A percentile compares a stretch with the other conserved stretches of the same genome.
These are phyloP conservation scores for Osmerus mordax DNA, from an alignment of 2,113 vertebrate species.

Conservation along the genomic window DNA sequence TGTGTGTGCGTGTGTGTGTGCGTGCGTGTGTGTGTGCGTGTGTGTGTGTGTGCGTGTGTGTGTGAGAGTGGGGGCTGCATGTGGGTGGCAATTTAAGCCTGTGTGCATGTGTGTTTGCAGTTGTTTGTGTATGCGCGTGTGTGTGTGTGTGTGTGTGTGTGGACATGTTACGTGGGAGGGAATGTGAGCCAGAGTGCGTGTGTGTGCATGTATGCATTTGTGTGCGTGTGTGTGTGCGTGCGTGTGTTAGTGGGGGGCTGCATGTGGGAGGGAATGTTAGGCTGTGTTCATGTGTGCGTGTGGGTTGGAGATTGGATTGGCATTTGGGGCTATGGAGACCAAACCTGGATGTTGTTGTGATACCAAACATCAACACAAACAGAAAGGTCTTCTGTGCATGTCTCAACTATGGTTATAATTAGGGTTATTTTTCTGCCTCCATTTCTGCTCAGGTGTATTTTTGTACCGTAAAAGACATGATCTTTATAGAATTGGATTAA, in stretches of 20 bases:
- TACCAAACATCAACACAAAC: no score
- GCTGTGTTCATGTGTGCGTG: neutral
- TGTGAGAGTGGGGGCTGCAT: neutral
- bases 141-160: slow-evolving; percentile 2
- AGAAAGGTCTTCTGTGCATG: no score
- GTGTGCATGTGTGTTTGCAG: neutral
- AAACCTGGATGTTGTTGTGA: no score
- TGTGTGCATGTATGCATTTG: no score
- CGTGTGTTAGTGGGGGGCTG: neutral
- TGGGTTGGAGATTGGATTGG: no score
- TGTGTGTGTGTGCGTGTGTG: neutral
- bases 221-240: neutral
- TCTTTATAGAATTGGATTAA: neutral
- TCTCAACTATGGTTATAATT: no score
- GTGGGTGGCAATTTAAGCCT: neutral
- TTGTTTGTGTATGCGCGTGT: slow-evolving; percentile 8
- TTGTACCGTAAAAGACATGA: neutral
- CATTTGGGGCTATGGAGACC: no score
- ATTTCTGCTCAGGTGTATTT: no score
- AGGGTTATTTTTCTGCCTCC: no score
- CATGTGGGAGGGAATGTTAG: neutral
- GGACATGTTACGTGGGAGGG: no score
- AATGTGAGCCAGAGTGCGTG: neutral
- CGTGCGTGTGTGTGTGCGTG: neutral
- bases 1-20: no score